phyloP scores from a whole-genome alignment of 92 coral and sea anemone genomes.

The Metridium senile region DNA sequence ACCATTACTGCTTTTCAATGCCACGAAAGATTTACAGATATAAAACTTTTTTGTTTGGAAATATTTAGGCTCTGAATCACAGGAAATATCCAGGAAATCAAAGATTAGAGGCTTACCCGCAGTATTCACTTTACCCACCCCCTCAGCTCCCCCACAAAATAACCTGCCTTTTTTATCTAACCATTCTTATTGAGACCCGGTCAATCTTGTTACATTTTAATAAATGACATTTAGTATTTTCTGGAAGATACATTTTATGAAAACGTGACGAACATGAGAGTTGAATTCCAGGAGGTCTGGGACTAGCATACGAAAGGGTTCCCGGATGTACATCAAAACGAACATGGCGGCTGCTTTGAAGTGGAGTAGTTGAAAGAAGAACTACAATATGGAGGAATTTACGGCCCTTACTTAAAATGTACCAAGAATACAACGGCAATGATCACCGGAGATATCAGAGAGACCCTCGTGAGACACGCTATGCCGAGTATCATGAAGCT shows the following conservation, averaged over 20 bases:
- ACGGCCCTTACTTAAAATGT: constrained; percentile 70
- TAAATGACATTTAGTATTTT: no score
- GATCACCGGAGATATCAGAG: constrained; percentile 68
- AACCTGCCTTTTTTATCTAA: not conserved
- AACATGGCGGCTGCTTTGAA: constrained; percentile 65
- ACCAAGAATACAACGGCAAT: constrained; percentile 74
- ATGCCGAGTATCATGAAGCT: constrained; percentile 62
- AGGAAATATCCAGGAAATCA: constrained; percentile 4
- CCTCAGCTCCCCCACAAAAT: not conserved
- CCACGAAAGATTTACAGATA: not conserved
- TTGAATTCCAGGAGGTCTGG: constrained; percentile 30
- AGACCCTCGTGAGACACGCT: constrained; percentile 60
- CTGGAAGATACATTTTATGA: no score
- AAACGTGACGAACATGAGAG: not conserved
- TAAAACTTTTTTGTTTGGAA: not conserved
- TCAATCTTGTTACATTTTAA: no score
- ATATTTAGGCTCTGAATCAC: not conserved
- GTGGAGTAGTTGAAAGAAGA: constrained; percentile 1
- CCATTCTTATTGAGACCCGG: not conserved
- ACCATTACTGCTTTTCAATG: not conserved
- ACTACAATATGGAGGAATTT: constrained; percentile 69
- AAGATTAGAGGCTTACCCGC: not conserved
- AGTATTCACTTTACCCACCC: not conserved
- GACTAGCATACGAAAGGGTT: constrained; percentile 4
- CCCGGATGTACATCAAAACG: constrained; percentile 64